Evolutionary conservation across 2,113 vertebrate species (phyloP), one percentile per base, ranked within the genome.

Genomic region (Microtus ochrogaster): DNA sequence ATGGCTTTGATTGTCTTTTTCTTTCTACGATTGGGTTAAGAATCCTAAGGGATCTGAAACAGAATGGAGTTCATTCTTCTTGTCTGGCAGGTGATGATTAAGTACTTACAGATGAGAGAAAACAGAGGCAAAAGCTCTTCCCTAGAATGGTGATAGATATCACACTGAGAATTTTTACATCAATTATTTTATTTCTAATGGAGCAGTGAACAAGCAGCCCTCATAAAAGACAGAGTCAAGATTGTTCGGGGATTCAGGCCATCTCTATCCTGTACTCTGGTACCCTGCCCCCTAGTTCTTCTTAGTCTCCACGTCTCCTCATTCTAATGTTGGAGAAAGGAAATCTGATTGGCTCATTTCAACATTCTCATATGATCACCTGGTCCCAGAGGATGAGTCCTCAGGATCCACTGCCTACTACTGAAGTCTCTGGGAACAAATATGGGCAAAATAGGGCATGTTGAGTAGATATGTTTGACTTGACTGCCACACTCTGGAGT

Each of bases 11-110:
- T 61, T 81, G 33, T 33, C 63, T 89, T 81, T 41, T 61, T 76
- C 41, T 36, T 66, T 28, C 61, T 89, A 65, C 66, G 26, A 83
- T 55, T 74, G 44, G 30, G 26, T 81, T 89, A 76, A 76, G 65
- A 90, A 68, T 92, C 85, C 81, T 92, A 81, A 84, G 82, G 41
- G 89, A 92, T 82, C 21, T 41, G 65, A 74, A 90, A 61, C n/a
- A 84, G n/a, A 76, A 11, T 52, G 65, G 82, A 85, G 26, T 94
- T 58, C 49, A 90, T 95, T 91, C 58, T 89, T 94, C 78, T 81
- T 91, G 17, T 65, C 90, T 95, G 87, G 58, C 87, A 95, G 72
- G 72, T 94, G 77, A 94, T 97, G 89, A 91, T 97, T 95, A 91
- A 94, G 78, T 94, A 94, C 85, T 76, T 95, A 66, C 8, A 86